Percentiles rank a stretch among this genome's conserved stretches.
These are phyloP conservation scores for Drosophila setosimentum DNA, from an alignment of 2,888 invertebrate genomes.

Conservation along the genomic window DNA sequence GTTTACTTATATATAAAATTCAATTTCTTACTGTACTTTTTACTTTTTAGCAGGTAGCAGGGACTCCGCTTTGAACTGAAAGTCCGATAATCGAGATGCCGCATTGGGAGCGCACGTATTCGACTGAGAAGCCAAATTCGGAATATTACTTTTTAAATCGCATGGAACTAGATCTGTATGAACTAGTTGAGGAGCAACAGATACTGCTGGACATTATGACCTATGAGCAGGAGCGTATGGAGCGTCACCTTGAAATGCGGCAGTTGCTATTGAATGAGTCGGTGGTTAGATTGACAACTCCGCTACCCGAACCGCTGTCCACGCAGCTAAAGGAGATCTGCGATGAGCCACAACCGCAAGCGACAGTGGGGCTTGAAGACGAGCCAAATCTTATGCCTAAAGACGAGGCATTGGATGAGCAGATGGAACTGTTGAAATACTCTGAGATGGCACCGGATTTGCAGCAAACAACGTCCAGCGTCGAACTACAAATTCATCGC, in stretches of 20 bases:
- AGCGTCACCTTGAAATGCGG: slow-evolving; percentile 11
- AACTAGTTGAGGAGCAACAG: slow-evolving; percentile 51
- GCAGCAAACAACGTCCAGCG: background rate
- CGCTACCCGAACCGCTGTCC: background rate
- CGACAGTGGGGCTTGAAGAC: background rate
- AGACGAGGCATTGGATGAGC: background rate
- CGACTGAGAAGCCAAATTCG: background rate
- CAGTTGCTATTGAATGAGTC: background rate
- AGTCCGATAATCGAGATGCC: slow-evolving; percentile 26
- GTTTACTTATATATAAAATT: background rate
- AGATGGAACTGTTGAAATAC: accelerated
- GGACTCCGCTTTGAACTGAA: background rate
- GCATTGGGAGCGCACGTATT: background rate
- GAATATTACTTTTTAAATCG: background rate
- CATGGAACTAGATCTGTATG: slow-evolving; percentile 31
- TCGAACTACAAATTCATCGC: background rate
- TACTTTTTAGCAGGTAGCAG: slow-evolving; percentile 39
- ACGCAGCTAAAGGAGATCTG: background rate
- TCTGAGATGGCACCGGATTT: background rate
- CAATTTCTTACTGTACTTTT: background rate
- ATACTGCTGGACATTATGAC: slow-evolving; percentile 17
- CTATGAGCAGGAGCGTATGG: slow-evolving; percentile 25
- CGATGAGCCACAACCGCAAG: background rate
- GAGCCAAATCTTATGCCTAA: no score
- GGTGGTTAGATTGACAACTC: no score